Evolutionary conservation across 2,113 vertebrate genomes (phyloP), one percentile per base, ranked within the genome.

Genomic region (Tetraodon nigroviridis): DNA sequence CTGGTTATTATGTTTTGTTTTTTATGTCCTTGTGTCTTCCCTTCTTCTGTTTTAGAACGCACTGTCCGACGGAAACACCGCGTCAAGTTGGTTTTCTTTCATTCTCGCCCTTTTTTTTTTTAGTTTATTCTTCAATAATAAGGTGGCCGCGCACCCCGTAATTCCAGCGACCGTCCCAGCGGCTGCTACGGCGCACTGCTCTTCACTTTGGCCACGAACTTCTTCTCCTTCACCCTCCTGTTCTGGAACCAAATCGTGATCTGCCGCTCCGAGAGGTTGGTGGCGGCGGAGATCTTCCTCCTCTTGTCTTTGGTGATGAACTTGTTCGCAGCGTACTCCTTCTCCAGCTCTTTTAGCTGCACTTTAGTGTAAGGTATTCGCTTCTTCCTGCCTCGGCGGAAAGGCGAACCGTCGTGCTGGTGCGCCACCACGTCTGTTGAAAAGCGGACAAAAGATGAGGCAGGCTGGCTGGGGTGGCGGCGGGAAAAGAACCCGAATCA

Each of bases 211-310:
- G 93, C 90, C 15, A 93, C 90, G 58, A 95, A 92, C 81, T 98
- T 98, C 83, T 98, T 98, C 87, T 98, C 95, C 66, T 98, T 98
- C 46, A 97, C 95, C 55, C 95, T 68, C 69, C 95, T 81, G 84
- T 97, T 98, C 75, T 98, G 95, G 91, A 98, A 98, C 95, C 95
- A 98, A 80, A 98, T 98, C 76, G 95, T 97, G 79, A 98, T 95
- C 79, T 98, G 95, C 21, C 95, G 88, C 85, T 98, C 95, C 0
- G 91, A 94, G 51, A 98, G 90, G 82, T 91, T 94, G 85, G 95
- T 97, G 57, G 80, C 86, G 2, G 92, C 92, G 0, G 95, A 93
- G 75, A 98, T 95, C 90, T 94, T 96, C 83, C 94, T 92, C 78
- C 95, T 88, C 89, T 96, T 98, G 87, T 98, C 95, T 80, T 96